Base-by-base conservation (phyloP, 2,113 vertebrate genomes). In the Vulpes lagopus region DNA sequence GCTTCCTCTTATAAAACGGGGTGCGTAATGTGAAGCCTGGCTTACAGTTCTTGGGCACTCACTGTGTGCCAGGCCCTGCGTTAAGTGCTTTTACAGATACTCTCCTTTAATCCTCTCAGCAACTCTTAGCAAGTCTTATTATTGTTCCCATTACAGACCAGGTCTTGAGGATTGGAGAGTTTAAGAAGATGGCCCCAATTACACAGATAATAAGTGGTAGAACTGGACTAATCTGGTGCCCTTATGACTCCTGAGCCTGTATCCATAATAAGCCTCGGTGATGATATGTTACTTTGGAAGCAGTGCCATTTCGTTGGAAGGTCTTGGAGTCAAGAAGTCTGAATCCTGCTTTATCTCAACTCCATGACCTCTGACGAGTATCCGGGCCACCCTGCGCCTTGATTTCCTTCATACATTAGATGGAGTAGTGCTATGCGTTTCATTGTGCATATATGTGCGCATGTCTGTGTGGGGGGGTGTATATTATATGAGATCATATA, bases 131-230 rank as follows among this genome's bases (percentile, higher is more conserved):
- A 96, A 57, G 19, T 43, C 49, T 91, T 49, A 57, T 43, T 43
- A 32, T 55, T 38, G 91, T 79, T 57, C 15, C 12, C 85, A 23
- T 78, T 76, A 30, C 32, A 89, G 11, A 94, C 4, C 64, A 85
- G 20, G 86, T 62, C 16, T 78, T 73, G 38, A 83, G 57, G 27
- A 65, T 84, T 89, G 55, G 57, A 96, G 49, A 89, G 23, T 38
- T 82, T 69, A 82, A 62, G 71, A 86, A 38, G 85, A 16, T 74
- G 84, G 30, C 1, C 60, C 64, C 51, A 22, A 1, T 9, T n/a
- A 53, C 20, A 79, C 22, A 82, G 55, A 32, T 83, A 55, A 9
- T n/a, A 17, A 62, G 49, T 49, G 69, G 2, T 20, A 90, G 59
- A 53, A 19, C 32, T 85, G 65, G 57, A 27, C 32, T 74, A 43